Percentiles rank a stretch among this genome's conserved stretches.
Evolutionary conservation across 2,888 invertebrate species (phyloP).

Genomic region (Stenoptilia bipunctidactyla): DNA sequence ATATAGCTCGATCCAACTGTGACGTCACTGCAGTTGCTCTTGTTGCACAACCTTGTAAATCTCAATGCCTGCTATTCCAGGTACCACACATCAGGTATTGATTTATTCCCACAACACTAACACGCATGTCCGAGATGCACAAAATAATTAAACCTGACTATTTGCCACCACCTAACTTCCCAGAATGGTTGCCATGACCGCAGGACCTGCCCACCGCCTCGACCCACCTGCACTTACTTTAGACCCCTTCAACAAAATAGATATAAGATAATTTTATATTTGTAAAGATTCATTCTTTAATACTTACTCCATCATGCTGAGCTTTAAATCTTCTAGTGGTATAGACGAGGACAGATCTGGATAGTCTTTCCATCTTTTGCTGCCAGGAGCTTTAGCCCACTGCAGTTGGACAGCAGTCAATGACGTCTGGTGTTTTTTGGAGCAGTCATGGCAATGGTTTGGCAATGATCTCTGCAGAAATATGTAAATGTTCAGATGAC

Average conservation of each 20-base stretch:
- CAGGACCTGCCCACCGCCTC: too few relatives aligned
- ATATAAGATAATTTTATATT: too few relatives aligned
- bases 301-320: conserved; percentile 38
- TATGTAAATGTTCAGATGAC: too few relatives aligned
- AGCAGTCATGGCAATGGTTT: conserved; percentile 39
- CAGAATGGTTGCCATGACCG: too few relatives aligned
- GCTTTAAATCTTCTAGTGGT: conserved; percentile 29
- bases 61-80: too few relatives aligned
- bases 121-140: neutral
- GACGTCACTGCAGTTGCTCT: too few relatives aligned
- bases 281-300: neutral
- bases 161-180: neutral
- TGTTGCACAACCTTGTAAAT: too few relatives aligned
- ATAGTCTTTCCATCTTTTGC: conserved; percentile 60
- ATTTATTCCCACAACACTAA: too few relatives aligned
- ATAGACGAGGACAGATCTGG: conserved; percentile 51
- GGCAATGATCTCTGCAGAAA: conserved; percentile 25
- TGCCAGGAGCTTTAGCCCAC: conserved; percentile 29
- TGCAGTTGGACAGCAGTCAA: conserved; percentile 29
- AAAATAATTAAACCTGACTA: conserved; percentile 1
- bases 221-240: too few relatives aligned
- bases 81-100: too few relatives aligned
- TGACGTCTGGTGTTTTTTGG: conserved; percentile 18
- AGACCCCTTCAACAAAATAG: too few relatives aligned
- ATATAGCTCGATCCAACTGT: too few relatives aligned